These are phyloP conservation scores for Achlya flavicornis DNA, from an alignment of 2,888 invertebrate species.

Conservation along the genomic window DNA sequence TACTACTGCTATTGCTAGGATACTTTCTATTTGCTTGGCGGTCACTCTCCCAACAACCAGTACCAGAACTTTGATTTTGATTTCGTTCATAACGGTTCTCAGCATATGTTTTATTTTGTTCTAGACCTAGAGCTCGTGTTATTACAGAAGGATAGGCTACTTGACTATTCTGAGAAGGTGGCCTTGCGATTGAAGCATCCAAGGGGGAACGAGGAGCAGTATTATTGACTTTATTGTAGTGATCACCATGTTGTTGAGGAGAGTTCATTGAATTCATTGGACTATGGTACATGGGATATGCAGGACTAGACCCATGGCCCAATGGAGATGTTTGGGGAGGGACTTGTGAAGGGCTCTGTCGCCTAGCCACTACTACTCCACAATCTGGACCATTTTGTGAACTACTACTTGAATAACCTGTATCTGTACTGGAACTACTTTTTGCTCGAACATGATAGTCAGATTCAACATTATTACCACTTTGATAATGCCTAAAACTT, in stretches of 20 bases:
- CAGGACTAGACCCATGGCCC: conserved; percentile 90
- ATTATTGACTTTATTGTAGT: conserved; percentile 76
- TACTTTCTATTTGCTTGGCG: conserved; percentile 78
- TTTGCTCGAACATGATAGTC: conserved; percentile 86
- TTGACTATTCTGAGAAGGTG: conserved; percentile 84
- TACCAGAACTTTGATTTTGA: conserved; percentile 72
- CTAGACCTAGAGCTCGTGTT: conserved; percentile 87
- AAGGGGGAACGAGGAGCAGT: conserved; percentile 87
- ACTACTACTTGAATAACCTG: conserved; percentile 85
- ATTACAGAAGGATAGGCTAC: conserved; percentile 94
- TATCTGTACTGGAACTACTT: conserved; percentile 85
- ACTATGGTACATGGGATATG: conserved; percentile 93
- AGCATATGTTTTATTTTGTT: conserved; percentile 81
- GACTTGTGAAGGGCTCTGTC: conserved; percentile 88
- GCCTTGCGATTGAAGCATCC: conserved; percentile 87
- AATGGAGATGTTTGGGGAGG: conserved; percentile 89
- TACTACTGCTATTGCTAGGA: conserved; percentile 70
- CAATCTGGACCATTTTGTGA: conserved; percentile 87
- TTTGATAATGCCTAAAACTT: conserved; percentile 86
- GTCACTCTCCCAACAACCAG: conserved; percentile 85
- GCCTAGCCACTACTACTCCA: conserved; percentile 85
- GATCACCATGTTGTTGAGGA: conserved; percentile 86
- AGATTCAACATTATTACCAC: conserved; percentile 83
- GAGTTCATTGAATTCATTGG: conserved; percentile 91
- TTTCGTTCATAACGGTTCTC: conserved; percentile 83